phyloP scores from a whole-genome alignment of 2,113 vertebrate species.

The Leucoraja erinaceus region DNA sequence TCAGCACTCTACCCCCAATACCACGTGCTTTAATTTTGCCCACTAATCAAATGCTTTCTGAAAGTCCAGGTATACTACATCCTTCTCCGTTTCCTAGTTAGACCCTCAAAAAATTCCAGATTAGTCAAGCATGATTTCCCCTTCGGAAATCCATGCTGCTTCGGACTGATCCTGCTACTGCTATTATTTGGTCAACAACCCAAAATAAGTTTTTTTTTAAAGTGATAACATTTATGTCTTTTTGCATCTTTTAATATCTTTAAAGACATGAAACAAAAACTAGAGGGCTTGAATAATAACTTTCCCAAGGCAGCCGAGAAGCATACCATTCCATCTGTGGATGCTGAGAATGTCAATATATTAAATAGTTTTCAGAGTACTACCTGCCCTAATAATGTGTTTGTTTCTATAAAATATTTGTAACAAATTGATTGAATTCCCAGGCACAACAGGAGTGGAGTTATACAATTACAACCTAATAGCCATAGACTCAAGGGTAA shows the following conservation, averaged over 20 bases:
- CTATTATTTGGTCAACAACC: too few species aligned
- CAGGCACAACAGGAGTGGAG: background rate
- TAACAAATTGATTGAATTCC: slow-evolving; percentile 1
- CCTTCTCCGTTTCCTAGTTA: too few species aligned
- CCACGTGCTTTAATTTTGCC: too few species aligned
- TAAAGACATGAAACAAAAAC: background rate
- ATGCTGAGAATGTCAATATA: background rate
- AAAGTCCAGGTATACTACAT: too few species aligned
- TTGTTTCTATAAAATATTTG: background rate
- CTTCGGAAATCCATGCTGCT: too few species aligned
- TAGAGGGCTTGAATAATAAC: background rate
- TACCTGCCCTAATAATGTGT: background rate
- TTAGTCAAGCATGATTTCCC: too few species aligned
- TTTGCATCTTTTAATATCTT: background rate
- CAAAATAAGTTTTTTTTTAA: too few species aligned
- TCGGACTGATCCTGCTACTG: too few species aligned
- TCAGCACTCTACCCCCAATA: too few species aligned
- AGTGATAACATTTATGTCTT: background rate
- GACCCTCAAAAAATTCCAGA: too few species aligned
- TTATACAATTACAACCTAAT: background rate
- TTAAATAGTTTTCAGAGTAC: background rate
- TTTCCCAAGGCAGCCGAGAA: too few species aligned
- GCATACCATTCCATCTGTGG: background rate
- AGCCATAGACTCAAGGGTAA: background rate
- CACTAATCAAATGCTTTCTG: too few species aligned